Conservation (phyloP, 2,888 invertebrate species). For the Orgyia antiqua region DNA sequence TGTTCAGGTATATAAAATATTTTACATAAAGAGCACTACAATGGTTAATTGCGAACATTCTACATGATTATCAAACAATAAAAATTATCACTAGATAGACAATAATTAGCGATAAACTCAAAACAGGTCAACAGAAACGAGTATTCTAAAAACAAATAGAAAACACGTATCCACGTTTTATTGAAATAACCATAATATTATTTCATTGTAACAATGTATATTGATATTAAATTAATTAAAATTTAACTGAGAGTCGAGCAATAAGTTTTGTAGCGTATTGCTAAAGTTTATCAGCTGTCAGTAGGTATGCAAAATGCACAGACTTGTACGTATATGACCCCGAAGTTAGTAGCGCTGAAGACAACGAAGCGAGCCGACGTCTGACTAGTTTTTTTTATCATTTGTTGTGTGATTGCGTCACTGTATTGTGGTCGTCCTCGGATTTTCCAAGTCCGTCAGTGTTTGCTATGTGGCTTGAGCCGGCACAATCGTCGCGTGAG, state of each 20-base stretch:
- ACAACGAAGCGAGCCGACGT: slow-evolving; percentile 36
- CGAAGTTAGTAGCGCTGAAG: slow-evolving; percentile 41
- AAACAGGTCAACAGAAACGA: slow-evolving; percentile 1
- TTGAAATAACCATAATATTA: no score
- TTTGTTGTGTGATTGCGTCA: slow-evolving; percentile 29
- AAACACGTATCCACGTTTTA: no score
- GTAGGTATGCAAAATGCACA: slow-evolving; percentile 12
- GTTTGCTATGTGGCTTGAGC: slow-evolving; percentile 38
- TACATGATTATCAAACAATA: slow-evolving; percentile 1
- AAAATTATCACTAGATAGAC: slow-evolving; percentile 1
- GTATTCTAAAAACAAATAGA: no score
- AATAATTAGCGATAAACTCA: background rate
- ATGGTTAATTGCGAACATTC: no score
- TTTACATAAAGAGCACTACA: no score
- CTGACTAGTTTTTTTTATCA: slow-evolving; percentile 18
- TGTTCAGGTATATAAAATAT: no score
- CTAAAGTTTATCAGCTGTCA: slow-evolving; percentile 17
- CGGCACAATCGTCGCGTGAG: slow-evolving; percentile 21
- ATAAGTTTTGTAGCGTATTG: slow-evolving; percentile 11
- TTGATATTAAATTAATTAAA: no score
- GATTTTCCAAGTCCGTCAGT: slow-evolving; percentile 23
- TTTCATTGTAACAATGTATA: no score
- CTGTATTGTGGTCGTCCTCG: slow-evolving; percentile 19
- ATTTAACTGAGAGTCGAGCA: background rate
- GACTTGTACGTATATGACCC: slow-evolving; percentile 1